These are phyloP conservation scores for Rhinoderma darwinii DNA, from an alignment of 2,113 vertebrate species.

Conservation along the genomic window DNA sequence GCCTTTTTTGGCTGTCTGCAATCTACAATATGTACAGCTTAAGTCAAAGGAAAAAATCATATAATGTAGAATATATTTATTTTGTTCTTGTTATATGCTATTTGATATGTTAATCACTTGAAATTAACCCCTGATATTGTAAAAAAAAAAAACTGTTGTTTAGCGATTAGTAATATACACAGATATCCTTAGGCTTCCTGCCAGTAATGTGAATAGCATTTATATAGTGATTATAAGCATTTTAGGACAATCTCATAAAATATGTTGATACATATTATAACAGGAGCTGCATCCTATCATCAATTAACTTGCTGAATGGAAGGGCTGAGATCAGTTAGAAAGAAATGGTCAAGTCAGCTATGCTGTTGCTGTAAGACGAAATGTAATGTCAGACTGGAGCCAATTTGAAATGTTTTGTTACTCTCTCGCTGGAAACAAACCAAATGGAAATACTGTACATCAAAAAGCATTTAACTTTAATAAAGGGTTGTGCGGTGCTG, in stretches of 20 bases:
- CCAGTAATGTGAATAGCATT: background rate
- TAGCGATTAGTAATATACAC: background rate
- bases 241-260: constrained; percentile 8
- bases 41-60: too few relatives aligned
- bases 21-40: too few relatives aligned
- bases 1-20: too few relatives aligned
- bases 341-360: constrained; percentile 44
- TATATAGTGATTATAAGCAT: background rate
- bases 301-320: constrained; percentile 22
- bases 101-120: background rate
- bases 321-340: constrained; percentile 25
- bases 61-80: too few relatives aligned
- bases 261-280: constrained; percentile 12
- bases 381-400: constrained; percentile 33
- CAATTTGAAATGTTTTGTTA: constrained; percentile 50
- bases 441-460: constrained; percentile 60
- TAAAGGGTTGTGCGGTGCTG: constrained; percentile 48
- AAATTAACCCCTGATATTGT: background rate
- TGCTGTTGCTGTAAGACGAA: constrained; percentile 40
- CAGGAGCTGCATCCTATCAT: constrained; percentile 3
- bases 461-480: constrained; percentile 57
- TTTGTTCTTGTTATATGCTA: too few relatives aligned
- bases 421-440: constrained; percentile 48
- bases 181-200: background rate
- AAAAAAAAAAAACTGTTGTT: background rate